These are phyloP conservation scores for Coregonus clupeaformis DNA, from an alignment of 2,113 vertebrate genomes.

Conservation along the genomic window DNA sequence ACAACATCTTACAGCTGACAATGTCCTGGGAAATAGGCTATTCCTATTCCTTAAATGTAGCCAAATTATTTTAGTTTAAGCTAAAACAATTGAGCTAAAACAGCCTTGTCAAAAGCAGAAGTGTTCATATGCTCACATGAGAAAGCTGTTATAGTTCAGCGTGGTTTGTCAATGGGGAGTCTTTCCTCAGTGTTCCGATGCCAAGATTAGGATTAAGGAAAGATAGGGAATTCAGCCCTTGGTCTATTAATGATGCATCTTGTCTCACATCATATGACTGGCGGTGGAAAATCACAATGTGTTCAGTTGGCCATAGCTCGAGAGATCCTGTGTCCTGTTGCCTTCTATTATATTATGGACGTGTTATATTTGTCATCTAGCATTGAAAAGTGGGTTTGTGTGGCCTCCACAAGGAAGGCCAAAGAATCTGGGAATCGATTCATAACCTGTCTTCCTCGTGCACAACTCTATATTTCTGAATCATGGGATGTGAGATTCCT, in stretches of 20 bases:
- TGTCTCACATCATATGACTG: background rate
- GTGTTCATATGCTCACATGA: background rate
- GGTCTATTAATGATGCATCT: conserved; percentile 3
- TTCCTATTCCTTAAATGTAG: no score
- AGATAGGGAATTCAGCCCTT: background rate
- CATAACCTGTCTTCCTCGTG: conserved; percentile 25
- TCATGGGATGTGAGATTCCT: conserved; percentile 59
- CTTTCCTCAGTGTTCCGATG: background rate
- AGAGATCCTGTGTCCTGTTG: conserved; percentile 8
- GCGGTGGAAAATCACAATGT: conserved; percentile 20
- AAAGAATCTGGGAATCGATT: conserved; percentile 25
- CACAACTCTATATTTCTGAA: conserved; percentile 7
- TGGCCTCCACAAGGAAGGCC: conserved; percentile 7
- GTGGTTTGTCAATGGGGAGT: background rate
- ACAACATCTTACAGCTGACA: background rate
- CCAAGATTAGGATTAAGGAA: background rate
- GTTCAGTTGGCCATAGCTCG: background rate
- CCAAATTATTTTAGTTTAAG: background rate
- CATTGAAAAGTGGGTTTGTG: conserved; percentile 31
- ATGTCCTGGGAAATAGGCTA: background rate
- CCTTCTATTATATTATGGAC: conserved; percentile 23
- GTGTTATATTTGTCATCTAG: conserved; percentile 61
- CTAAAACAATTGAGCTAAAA: no score
- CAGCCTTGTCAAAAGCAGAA: no score
- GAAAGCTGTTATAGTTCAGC: background rate